Evolutionary conservation across 2,888 invertebrate species (phyloP).

Genomic region (Himalopsyche tibetana): DNA sequence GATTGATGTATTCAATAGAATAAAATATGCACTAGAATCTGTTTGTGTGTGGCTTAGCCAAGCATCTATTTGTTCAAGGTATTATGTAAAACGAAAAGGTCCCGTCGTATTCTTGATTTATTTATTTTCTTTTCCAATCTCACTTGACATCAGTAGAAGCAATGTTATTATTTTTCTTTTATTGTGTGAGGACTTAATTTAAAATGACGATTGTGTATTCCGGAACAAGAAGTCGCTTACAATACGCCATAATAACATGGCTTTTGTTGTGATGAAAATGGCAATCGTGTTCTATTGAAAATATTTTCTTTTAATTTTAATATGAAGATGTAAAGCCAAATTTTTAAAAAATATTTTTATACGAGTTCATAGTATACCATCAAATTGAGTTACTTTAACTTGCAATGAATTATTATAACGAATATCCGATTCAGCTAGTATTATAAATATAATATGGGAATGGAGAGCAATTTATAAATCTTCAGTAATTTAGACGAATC

Average conservation of each 20-base stretch:
- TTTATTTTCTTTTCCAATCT: conserved; percentile 42
- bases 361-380: too few relatives aligned
- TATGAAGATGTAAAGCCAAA: too few relatives aligned
- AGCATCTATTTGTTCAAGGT: conserved; percentile 37
- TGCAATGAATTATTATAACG: too few relatives aligned
- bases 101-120: conserved; percentile 28
- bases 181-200: conserved; percentile 28
- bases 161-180: conserved; percentile 41
- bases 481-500: too few relatives aligned
- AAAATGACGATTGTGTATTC: conserved; percentile 11
- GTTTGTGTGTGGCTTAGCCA: conserved; percentile 8
- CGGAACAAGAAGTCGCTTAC: background rate
- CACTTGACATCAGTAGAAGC: conserved; percentile 24
- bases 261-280: background rate
- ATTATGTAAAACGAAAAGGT: conserved; percentile 37
- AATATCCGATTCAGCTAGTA: too few relatives aligned
- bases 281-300: too few relatives aligned
- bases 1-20: too few relatives aligned
- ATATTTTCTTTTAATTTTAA: too few relatives aligned
- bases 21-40: background rate
- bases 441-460: too few relatives aligned
- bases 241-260: background rate
- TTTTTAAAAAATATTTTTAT: too few relatives aligned
- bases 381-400: too few relatives aligned
- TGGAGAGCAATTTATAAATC: too few relatives aligned